A percentile compares a stretch with the other conserved stretches of the same genome.
Conservation (phyloP, 1,140 invertebrate genomes). For the Zaprionus kolodkinae region DNA sequence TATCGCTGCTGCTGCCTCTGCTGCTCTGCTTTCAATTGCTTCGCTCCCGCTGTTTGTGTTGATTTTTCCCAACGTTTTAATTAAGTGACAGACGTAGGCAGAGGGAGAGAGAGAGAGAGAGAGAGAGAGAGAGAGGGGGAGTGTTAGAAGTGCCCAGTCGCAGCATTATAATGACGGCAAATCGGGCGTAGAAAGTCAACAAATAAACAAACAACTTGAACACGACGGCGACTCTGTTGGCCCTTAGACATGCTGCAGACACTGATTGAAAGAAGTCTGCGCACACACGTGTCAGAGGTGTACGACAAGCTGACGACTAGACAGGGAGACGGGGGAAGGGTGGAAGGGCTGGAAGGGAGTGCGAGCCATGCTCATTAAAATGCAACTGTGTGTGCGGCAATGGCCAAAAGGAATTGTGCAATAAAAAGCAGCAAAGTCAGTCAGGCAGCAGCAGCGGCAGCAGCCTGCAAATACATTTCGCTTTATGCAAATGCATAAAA, state of each 20-base stretch:
- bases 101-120: background rate
- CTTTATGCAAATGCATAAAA: conserved; percentile 78
- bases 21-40: conserved; percentile 6
- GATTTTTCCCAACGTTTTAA: conserved; percentile 78
- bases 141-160: conserved; percentile 23
- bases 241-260: conserved; percentile 36
- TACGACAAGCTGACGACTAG: conserved; percentile 28
- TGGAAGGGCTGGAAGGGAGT: too few species aligned
- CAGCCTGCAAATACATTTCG: conserved; percentile 73
- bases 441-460: conserved; percentile 26
- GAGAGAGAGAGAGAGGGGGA: background rate
- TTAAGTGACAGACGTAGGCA: conserved; percentile 69
- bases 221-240: conserved; percentile 32
- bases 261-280: conserved; percentile 79
- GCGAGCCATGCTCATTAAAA: conserved; percentile 68
- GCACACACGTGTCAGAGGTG: conserved; percentile 73
- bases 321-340: background rate
- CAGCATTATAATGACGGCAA: conserved; percentile 52
- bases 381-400: conserved; percentile 73
- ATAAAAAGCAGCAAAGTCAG: conserved; percentile 60
- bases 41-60: conserved; percentile 51
- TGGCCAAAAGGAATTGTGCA: conserved; percentile 71
- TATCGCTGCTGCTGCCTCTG: conserved; percentile 30
- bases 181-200: conserved; percentile 60
- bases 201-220: conserved; percentile 66